Conservation (phyloP, 2,113 vertebrate species). For the Pteruthius melanotis region DNA sequence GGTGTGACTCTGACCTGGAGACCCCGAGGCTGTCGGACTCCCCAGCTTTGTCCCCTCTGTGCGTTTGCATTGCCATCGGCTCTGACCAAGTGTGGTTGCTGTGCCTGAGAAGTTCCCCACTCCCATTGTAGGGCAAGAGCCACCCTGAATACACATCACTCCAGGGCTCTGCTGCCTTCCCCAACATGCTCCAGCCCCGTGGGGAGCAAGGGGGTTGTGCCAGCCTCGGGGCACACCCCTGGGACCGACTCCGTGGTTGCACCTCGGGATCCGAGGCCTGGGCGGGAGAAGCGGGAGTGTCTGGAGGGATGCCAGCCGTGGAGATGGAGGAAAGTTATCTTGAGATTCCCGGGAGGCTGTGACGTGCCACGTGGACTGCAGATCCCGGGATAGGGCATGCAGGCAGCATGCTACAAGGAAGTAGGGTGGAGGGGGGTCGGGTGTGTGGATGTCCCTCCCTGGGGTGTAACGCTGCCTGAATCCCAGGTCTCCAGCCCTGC, state of each 20-base stretch:
- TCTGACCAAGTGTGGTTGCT: not conserved
- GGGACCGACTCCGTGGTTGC: accelerated
- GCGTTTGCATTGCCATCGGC: accelerated
- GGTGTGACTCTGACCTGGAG: not conserved
- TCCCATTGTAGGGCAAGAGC: not conserved
- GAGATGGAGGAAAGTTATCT: not conserved
- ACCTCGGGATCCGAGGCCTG: accelerated
- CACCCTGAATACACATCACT: not conserved
- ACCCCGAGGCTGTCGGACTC: accelerated
- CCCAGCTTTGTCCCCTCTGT: not conserved
- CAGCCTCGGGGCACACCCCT: accelerated
- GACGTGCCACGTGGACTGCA: not conserved
- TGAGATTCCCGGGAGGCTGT: not conserved
- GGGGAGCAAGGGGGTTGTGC: not conserved
- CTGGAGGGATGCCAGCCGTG: not conserved
- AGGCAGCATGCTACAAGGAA: not conserved
- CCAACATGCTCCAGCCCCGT: accelerated
- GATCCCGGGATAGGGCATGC: accelerated
- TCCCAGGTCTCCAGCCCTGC: not conserved
- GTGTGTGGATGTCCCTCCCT: not conserved
- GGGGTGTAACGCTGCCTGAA: not conserved
- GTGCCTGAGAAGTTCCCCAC: not conserved
- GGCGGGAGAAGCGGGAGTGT: not conserved
- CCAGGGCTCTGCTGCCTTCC: not conserved
- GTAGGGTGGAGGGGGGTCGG: not conserved